Evolutionary conservation across 2,797 vertebrate genomes (phyloP).

Genomic region (Leontopithecus rosalia): DNA sequence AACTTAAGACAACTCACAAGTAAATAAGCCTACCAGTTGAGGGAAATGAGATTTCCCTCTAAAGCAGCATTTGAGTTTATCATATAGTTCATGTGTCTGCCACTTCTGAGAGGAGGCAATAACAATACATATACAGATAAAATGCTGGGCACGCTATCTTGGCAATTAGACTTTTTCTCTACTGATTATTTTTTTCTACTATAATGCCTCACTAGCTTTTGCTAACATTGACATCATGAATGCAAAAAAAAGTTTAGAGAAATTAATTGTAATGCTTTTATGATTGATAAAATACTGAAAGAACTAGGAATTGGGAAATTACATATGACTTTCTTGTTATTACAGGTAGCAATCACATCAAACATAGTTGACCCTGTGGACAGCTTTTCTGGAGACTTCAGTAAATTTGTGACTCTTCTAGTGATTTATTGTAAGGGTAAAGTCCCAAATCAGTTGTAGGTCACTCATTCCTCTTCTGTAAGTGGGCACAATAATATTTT

Average conservation of each 20-base stretch:
- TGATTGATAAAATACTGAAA: constrained; percentile 1
- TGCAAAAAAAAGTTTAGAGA: background rate
- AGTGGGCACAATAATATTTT: background rate
- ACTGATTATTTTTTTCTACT: background rate
- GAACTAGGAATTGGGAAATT: background rate
- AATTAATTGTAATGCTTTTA: background rate
- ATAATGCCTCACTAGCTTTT: background rate
- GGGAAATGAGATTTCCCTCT: constrained; percentile 40
- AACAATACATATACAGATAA: background rate
- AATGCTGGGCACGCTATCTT: constrained; percentile 13
- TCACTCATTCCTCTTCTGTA: background rate
- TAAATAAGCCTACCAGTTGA: constrained; percentile 28
- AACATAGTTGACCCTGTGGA: background rate
- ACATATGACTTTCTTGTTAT: background rate
- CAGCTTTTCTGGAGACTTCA: background rate
- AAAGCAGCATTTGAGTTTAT: constrained; percentile 21
- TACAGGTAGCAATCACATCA: background rate
- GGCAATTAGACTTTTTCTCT: background rate
- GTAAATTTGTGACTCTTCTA: background rate
- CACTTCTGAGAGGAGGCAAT: background rate
- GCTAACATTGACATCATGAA: background rate
- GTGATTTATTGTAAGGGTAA: background rate
- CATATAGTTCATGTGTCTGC: background rate
- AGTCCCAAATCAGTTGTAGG: background rate
- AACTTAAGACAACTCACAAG: constrained; percentile 7